Percentiles rank a stretch among this genome's conserved stretches.
These are phyloP conservation scores for Dasyurus viverrinus DNA, from an alignment of 2,113 vertebrate species.

Conservation along the genomic window DNA sequence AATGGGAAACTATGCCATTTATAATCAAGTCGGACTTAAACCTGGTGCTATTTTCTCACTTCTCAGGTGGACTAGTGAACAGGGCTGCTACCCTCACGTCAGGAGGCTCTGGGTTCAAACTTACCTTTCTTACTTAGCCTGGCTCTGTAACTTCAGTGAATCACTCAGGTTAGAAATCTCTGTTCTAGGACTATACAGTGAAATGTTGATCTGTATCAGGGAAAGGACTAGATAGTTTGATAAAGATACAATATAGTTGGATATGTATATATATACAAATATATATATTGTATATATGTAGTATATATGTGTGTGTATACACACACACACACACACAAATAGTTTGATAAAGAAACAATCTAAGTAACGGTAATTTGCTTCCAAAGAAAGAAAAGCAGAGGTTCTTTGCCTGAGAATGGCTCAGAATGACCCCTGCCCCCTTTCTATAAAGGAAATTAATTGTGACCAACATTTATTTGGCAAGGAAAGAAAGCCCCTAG, in stretches of 20 bases:
- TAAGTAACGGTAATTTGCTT: slow-evolving; percentile 38
- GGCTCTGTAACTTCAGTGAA: not conserved
- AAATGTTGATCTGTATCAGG: too few relatives aligned
- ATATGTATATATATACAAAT: too few relatives aligned
- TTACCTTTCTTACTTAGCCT: not conserved
- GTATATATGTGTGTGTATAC: too few relatives aligned
- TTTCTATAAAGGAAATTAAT: slow-evolving; percentile 28
- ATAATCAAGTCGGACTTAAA: slow-evolving; percentile 15
- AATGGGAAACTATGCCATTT: slow-evolving; percentile 31
- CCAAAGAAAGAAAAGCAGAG: slow-evolving; percentile 35
- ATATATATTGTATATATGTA: too few relatives aligned
- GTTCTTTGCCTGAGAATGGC: not conserved
- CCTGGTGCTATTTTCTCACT: not conserved
- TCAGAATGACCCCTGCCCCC: not conserved
- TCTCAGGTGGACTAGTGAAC: not conserved
- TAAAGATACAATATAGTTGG: too few relatives aligned
- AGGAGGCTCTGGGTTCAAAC: not conserved
- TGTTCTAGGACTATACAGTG: too few relatives aligned
- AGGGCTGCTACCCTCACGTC: not conserved
- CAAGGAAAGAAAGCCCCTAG: not conserved
- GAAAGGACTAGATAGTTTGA: too few relatives aligned
- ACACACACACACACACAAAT: too few relatives aligned
- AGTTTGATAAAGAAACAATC: slow-evolving; percentile 42
- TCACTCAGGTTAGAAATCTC: too few relatives aligned
- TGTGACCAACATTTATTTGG: not conserved